phyloP scores from a whole-genome alignment of 2,888 invertebrate genomes.

The Monochamus alternatus region DNA sequence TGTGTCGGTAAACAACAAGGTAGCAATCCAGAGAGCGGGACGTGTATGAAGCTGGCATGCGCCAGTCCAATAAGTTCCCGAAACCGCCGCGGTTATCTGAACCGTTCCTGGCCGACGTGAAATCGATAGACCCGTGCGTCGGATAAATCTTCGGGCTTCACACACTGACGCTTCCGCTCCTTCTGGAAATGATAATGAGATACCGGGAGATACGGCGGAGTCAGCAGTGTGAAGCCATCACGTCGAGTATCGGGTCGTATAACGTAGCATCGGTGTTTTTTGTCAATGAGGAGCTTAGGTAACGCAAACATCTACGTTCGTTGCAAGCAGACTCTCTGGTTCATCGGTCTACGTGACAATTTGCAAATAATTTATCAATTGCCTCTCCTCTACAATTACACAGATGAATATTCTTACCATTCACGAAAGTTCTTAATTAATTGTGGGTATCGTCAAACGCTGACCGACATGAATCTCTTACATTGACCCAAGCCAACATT shows the following conservation, averaged over 20 bases:
- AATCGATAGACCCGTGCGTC: slow-evolving; percentile 33
- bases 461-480: no score
- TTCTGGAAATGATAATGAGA: slow-evolving; percentile 30
- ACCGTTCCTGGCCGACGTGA: slow-evolving; percentile 28
- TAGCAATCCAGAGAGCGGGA: slow-evolving; percentile 30
- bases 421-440: no score
- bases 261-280: not conserved
- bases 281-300: no score
- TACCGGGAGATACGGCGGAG: slow-evolving; percentile 2
- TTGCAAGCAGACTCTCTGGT: no score
- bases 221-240: slow-evolving; percentile 6
- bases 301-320: no score
- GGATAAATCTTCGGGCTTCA: slow-evolving; percentile 28
- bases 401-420: no score
- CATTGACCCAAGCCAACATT: no score
- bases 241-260: not conserved
- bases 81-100: slow-evolving; percentile 28
- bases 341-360: no score
- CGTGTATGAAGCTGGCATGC: slow-evolving; percentile 24
- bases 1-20: slow-evolving; percentile 47
- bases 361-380: no score
- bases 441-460: no score
- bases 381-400: no score
- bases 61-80: slow-evolving; percentile 29
- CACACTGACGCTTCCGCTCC: slow-evolving; percentile 35